A percentile compares a stretch with the other conserved stretches of the same genome.
phyloP scores from a whole-genome alignment of 2,888 invertebrate species.

The Cephus runcator region DNA sequence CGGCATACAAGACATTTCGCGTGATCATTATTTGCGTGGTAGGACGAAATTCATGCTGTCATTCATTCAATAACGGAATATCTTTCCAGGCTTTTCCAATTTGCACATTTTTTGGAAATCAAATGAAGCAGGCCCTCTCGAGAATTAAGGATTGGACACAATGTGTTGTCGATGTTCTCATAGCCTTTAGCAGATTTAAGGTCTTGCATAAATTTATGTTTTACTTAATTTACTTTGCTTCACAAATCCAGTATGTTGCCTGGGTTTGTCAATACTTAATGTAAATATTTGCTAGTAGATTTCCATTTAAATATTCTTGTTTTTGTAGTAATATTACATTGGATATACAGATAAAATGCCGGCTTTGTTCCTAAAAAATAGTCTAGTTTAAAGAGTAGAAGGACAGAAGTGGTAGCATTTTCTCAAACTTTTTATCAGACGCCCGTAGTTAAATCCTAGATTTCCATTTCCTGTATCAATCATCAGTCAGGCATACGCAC shows the following conservation, averaged over 20 bases:
- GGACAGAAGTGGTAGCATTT: neutral
- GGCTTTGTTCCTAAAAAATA: neutral
- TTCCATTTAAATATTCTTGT: neutral
- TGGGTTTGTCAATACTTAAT: neutral
- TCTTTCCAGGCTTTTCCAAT: slow-evolving; percentile 58
- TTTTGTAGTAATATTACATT: neutral
- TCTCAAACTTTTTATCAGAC: neutral
- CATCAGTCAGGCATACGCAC: neutral
- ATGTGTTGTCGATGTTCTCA: slow-evolving; percentile 49
- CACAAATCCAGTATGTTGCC: neutral
- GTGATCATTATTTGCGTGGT: neutral
- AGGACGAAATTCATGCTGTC: neutral
- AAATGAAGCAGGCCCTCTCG: slow-evolving; percentile 48
- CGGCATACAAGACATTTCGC: neutral
- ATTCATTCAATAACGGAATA: slow-evolving; percentile 10
- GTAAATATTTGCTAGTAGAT: neutral
- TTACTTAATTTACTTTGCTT: slow-evolving; percentile 2
- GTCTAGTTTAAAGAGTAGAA: neutral
- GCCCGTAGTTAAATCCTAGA: neutral
- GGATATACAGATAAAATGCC: neutral
- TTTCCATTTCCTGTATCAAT: neutral
- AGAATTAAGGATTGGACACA: slow-evolving; percentile 50
- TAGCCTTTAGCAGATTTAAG: slow-evolving; percentile 60
- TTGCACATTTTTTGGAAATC: slow-evolving; percentile 48
- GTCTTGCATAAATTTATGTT: slow-evolving; percentile 36